Conservation (phyloP, 2,113 vertebrate species). For the Ciconia stormi region DNA sequence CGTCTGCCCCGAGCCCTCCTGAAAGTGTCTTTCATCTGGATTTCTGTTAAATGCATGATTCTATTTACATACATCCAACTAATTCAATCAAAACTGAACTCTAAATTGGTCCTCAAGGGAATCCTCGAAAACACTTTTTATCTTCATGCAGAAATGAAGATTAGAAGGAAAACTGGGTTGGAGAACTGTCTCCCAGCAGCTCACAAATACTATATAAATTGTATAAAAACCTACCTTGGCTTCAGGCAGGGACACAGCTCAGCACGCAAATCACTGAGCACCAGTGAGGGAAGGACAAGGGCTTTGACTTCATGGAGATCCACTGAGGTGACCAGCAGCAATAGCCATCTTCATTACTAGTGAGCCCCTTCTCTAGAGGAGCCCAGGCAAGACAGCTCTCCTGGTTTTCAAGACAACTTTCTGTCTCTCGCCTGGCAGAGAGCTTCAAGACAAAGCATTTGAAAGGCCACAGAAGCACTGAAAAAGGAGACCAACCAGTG, state of each 20-base stretch:
- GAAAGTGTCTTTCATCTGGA: conserved; percentile 42
- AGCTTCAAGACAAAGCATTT: neutral
- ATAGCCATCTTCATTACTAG: too few relatives aligned
- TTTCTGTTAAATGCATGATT: neutral
- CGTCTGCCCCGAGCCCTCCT: neutral
- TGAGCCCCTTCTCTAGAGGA: neutral
- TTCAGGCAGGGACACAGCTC: neutral
- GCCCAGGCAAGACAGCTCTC: neutral
- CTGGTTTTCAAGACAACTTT: neutral
- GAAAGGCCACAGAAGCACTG: neutral
- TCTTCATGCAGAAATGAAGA: conserved; percentile 35
- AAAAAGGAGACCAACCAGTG: neutral
- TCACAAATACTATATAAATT: neutral
- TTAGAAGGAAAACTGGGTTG: conserved; percentile 30
- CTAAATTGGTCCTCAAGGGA: conserved; percentile 62
- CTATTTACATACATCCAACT: conserved; percentile 60
- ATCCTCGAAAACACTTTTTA: conserved; percentile 41
- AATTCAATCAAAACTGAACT: conserved; percentile 64
- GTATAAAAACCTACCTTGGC: neutral
- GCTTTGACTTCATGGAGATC: neutral
- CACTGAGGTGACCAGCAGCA: neutral
- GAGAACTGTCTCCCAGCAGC: neutral
- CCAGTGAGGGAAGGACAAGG: neutral
- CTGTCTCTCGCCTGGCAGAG: neutral
- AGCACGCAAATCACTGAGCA: neutral